Evolutionary conservation across 2,888 invertebrate genomes (phyloP), one percentile per base, ranked within the genome.

Genomic region (Drosophila pseudotalamancana): DNA sequence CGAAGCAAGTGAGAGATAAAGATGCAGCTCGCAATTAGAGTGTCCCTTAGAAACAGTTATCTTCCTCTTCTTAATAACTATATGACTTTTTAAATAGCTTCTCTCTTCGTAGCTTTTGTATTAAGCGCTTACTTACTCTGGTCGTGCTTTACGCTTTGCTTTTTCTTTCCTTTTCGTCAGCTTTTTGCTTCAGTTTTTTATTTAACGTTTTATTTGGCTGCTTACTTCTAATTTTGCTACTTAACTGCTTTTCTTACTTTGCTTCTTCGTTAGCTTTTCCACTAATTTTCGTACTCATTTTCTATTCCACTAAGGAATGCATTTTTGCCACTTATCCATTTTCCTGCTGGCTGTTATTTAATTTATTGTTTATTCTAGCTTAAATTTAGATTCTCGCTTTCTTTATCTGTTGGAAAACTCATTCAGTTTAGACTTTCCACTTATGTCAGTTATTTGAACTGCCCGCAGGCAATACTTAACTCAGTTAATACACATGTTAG

Each of bases 401-500:
- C 16, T 31, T 5, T 4, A 11, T 9, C 12, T 21, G 31, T n/a
- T 12, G n/a, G 6, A 12, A 12, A 4, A 1, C 31, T 25, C 25
- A 25, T 25, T 25, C 31, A 6, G 6, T n/a, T n/a, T 12, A 12
- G 0, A 1, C 6, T 11, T n/a, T 6, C 6, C 14, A 21, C 5
- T 31, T 32, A 14, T 12, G 18, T 0, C 35, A 19, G 35, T 21
- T 14, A 18, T 19, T 34, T 27, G 11, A 43, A 31, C 14, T 42
- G 18, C 14, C 11, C 14, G 9, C 37, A 18, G 34, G 16, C 35
- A 27, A 32, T 37, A 69, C 19, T 48, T 18, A 34, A 29, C 8
- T 45, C 29, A 8, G 25, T 57, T 35, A 35, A 27, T 61, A 40
- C 32, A 61, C 48, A 56, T 55, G 37, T 32, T 34, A 12, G 37